phyloP scores from a whole-genome alignment of 2,797 vertebrate genomes.

The Threskiornis aethiopicus region DNA sequence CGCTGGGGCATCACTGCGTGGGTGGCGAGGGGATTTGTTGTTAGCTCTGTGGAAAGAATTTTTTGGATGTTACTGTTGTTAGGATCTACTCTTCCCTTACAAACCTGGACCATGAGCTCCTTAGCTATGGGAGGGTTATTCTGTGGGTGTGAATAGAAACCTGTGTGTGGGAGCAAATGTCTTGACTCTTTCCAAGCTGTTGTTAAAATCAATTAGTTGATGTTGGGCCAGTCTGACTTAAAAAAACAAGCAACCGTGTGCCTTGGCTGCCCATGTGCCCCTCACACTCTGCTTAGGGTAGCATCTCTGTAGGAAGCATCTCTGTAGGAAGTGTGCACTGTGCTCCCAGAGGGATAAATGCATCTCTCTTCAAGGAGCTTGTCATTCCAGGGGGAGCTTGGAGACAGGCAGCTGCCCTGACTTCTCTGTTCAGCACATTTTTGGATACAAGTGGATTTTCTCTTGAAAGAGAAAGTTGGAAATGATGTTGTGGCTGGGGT shows the following conservation, averaged over 20 bases:
- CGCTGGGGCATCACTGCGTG: rapidly evolving
- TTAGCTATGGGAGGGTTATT: background rate
- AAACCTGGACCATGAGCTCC: background rate
- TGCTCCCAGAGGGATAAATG: background rate
- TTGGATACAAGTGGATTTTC: background rate
- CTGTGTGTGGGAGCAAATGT: background rate
- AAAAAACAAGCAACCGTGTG: background rate
- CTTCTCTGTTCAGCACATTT: background rate
- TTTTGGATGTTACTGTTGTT: background rate
- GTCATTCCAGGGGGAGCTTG: rapidly evolving
- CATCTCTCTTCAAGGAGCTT: background rate
- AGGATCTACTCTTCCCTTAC: background rate
- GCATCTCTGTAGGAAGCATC: background rate
- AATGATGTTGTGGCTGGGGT: rapidly evolving
- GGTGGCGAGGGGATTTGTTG: background rate
- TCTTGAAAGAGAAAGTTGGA: background rate
- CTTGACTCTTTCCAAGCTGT: background rate
- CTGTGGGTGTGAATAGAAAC: background rate
- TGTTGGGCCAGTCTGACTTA: background rate
- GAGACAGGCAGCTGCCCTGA: background rate
- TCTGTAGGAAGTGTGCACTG: background rate
- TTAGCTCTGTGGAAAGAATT: background rate
- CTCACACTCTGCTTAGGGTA: rapidly evolving
- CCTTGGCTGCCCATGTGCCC: background rate
- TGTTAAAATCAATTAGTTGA: background rate